Base-by-base conservation (phyloP, 2,797 vertebrate genomes). In the Cynodonichthys magdalenae region DNA sequence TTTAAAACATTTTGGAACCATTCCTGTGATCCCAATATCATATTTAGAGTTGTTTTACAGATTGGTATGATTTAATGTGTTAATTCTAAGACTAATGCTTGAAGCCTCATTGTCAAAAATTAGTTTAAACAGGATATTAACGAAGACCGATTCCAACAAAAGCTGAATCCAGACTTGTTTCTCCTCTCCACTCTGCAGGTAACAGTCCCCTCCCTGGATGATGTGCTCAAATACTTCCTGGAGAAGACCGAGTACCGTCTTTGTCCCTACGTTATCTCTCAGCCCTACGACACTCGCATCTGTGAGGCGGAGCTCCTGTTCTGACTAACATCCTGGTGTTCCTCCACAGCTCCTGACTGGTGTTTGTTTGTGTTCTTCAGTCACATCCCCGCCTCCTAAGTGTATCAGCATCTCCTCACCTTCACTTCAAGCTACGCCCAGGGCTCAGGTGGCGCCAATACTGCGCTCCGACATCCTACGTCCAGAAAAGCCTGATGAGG, bases 181-280 rank as follows among this genome's bases (percentile, higher is more conserved):
- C 29, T 28, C 19, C 63, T 27, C 4, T 53, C 0, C 28, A 4
- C 44, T 57, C 49, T 77, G 45, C 34, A 92, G 91, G 84, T 91
- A 29, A 81, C n/a, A 0, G 84, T 90, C 17, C 29, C 71, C 47
- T 76, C 77, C 34, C 63, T 92, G 63, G 59, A 70, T 1, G 69
- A 81, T 0, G 87, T 89, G 1, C 14, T 93, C 8, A 48, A 81
- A 24, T 86, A 83, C 58, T 79, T 92, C 61, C 4, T 85, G 31
- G 69, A 88, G 44, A 77, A 79, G 71, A 89, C 85, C 3, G 72
- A 80, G 39, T 62, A 80, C 39, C 66, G 70, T 12, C 77, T 90
- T 11, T 15, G 31, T 15, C 91, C 90, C 28, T 93, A 81, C 54
- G 0, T 27, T 19, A 3, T 3, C 0, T 63, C 77, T 58, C 69